These are phyloP conservation scores for Silurus meridionalis DNA, from an alignment of 2,113 vertebrate species.

Conservation along the genomic window DNA sequence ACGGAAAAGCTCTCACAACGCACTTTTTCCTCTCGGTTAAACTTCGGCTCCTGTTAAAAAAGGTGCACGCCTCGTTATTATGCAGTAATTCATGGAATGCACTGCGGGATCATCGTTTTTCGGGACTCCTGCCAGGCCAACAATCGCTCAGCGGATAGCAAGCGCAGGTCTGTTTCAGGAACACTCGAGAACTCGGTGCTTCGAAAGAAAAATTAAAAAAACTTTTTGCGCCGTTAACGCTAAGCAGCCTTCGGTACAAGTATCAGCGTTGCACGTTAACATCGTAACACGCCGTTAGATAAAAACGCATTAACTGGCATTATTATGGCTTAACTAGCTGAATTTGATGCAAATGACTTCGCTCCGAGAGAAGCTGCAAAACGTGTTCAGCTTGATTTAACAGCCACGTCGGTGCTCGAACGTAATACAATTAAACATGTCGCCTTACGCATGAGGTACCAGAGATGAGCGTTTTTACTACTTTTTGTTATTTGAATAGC, in stretches of 20 bases:
- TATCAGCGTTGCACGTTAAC: background rate
- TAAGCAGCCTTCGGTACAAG: background rate
- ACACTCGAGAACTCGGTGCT: background rate
- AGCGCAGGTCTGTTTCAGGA: background rate
- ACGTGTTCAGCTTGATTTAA: background rate
- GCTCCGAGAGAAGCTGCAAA: background rate
- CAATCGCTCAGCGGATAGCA: background rate
- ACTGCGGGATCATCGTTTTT: background rate
- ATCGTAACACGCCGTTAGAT: background rate
- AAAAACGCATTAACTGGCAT: background rate
- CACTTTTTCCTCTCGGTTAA: background rate
- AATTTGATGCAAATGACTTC: background rate
- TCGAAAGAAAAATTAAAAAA: background rate
- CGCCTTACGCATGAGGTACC: background rate
- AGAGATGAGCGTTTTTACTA: background rate
- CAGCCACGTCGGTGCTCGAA: background rate
- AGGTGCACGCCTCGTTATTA: background rate
- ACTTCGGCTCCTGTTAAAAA: background rate
- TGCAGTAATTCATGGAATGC: constrained; percentile 33
- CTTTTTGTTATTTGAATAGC: background rate
- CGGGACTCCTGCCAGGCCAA: background rate
- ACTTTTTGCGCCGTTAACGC: background rate
- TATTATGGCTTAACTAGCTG: background rate
- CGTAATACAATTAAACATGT: background rate
- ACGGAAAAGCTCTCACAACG: background rate